phyloP scores from a whole-genome alignment of 2,888 invertebrate genomes.

The Flexamia atlantica region DNA sequence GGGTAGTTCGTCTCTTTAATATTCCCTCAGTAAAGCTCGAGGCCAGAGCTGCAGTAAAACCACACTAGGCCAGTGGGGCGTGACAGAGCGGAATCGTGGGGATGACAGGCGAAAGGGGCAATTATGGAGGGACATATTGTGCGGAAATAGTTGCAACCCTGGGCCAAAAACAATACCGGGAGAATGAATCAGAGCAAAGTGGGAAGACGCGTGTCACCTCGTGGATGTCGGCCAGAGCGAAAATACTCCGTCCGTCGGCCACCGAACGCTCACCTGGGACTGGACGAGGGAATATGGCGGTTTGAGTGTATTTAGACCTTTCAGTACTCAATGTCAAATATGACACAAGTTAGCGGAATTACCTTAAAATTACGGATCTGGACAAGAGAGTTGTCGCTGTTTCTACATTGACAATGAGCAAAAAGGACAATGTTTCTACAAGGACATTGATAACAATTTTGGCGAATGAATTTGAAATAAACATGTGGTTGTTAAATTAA shows the following conservation, averaged over 20 bases:
- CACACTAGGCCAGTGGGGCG: background rate
- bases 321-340: too few species aligned
- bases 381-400: too few species aligned
- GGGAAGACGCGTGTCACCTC: conserved; percentile 53
- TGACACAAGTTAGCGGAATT: too few species aligned
- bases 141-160: conserved; percentile 26
- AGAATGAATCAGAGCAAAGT: conserved; percentile 54
- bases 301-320: too few species aligned
- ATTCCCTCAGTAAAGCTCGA: background rate
- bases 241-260: conserved; percentile 35
- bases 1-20: too few species aligned
- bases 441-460: too few species aligned
- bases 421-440: too few species aligned
- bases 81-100: background rate
- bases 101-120: conserved; percentile 16
- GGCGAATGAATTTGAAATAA: too few species aligned
- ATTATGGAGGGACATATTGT: conserved; percentile 19
- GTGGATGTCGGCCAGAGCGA: conserved; percentile 46
- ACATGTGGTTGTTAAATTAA: too few species aligned
- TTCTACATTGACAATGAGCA: too few species aligned
- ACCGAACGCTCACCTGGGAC: background rate
- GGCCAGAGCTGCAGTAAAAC: background rate
- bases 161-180: conserved; percentile 52
- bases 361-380: too few species aligned
- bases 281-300: too few species aligned